These are phyloP conservation scores for Garra rufa DNA, from an alignment of 2,113 vertebrate genomes.

Conservation along the genomic window DNA sequence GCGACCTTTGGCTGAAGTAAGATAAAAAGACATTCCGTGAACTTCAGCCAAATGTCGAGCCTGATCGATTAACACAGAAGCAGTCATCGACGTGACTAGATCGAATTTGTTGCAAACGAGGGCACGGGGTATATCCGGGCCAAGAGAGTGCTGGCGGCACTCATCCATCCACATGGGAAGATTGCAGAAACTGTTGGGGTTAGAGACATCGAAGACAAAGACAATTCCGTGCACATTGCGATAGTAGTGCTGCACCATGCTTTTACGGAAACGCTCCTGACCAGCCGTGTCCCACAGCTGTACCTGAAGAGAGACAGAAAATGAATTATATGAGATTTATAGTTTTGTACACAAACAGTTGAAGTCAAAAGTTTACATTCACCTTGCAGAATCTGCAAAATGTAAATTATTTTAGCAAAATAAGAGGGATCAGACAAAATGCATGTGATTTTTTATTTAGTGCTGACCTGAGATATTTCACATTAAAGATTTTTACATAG, in stretches of 20 bases:
- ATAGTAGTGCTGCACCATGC: constrained; percentile 83
- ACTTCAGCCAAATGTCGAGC: constrained; percentile 88
- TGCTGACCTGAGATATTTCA: too few species aligned
- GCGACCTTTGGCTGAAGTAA: constrained; percentile 90
- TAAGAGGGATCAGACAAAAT: too few species aligned
- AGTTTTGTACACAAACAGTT: not conserved
- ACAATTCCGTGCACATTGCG: constrained; percentile 92
- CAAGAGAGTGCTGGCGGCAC: constrained; percentile 86
- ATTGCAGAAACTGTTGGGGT: constrained; percentile 83
- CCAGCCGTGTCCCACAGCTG: constrained; percentile 97
- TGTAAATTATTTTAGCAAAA: too few species aligned
- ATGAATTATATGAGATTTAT: not conserved
- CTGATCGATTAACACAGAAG: constrained; percentile 84
- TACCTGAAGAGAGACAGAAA: constrained; percentile 74
- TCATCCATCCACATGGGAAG: constrained; percentile 91
- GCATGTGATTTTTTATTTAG: too few species aligned
- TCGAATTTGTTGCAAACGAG: constrained; percentile 96
- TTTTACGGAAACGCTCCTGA: constrained; percentile 77
- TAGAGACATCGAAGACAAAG: constrained; percentile 92
- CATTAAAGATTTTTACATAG: too few species aligned
- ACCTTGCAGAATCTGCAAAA: too few species aligned
- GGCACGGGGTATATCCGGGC: constrained; percentile 87
- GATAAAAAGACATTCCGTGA: constrained; percentile 89
- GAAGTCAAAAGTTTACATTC: too few species aligned
- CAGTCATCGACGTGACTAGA: constrained; percentile 75